These are phyloP conservation scores for Enteromius trimaculatus DNA, from an alignment of 2,797 vertebrate species.

Conservation along the genomic window DNA sequence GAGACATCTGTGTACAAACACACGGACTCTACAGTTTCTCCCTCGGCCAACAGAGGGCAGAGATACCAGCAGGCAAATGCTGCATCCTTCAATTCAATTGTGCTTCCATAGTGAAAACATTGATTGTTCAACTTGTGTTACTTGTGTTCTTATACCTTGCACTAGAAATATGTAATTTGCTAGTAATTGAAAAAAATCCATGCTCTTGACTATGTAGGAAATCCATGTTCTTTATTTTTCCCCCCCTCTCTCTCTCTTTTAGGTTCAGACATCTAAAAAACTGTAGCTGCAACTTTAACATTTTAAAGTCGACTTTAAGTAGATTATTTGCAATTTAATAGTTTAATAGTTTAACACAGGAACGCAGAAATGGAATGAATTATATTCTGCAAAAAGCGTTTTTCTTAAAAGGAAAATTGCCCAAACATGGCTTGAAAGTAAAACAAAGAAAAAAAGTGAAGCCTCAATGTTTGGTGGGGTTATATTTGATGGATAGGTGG, in stretches of 20 bases:
- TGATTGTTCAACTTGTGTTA: not conserved
- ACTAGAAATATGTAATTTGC: not conserved
- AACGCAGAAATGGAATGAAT: not conserved
- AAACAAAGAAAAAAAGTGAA: too few species aligned
- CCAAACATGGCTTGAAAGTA: not conserved
- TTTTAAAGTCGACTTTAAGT: not conserved
- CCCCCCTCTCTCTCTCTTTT: not conserved
- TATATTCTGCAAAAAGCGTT: not conserved
- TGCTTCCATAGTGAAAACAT: not conserved
- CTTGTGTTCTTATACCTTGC: not conserved
- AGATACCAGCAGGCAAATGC: not conserved
- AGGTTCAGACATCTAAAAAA: not conserved
- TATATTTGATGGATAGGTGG: not conserved
- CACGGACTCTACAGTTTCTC: constrained; percentile 17
- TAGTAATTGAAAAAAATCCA: not conserved
- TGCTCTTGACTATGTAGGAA: not conserved
- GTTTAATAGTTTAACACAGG: not conserved
- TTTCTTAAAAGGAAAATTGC: not conserved
- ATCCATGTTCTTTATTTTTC: not conserved
- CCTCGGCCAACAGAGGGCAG: constrained; percentile 30
- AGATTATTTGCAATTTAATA: not conserved
- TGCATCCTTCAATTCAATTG: not conserved
- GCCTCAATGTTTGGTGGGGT: not conserved
- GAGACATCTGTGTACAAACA: constrained; percentile 23
- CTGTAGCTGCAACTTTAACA: not conserved